Conservation (phyloP, 2,113 vertebrate genomes). For the Nipponia nippon region DNA sequence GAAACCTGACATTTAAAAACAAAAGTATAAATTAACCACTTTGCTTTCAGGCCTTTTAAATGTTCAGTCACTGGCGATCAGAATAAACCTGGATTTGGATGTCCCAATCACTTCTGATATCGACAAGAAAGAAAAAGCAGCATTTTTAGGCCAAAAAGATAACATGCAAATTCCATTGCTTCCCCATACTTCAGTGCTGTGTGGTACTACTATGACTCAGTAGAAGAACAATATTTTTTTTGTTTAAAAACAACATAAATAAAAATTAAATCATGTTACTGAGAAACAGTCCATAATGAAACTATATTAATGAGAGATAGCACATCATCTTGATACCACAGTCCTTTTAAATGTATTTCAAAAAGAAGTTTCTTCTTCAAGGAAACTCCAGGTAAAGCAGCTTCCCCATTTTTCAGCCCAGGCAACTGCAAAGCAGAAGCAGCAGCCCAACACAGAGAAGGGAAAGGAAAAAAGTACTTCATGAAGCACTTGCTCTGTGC, state of each 20-base stretch:
- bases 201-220: accelerated
- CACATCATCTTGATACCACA: neutral
- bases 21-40: neutral
- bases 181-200: neutral
- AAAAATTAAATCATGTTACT: neutral
- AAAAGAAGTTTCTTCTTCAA: neutral
- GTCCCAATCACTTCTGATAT: neutral
- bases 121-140: neutral
- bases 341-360: neutral
- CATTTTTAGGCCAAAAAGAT: neutral
- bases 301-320: neutral
- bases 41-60: neutral
- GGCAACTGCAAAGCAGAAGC: neutral
- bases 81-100: neutral
- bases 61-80: neutral
- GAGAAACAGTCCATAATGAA: neutral
- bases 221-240: neutral
- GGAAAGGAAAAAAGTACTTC: neutral
- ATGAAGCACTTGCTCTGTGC: neutral
- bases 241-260: neutral
- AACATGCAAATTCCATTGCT: neutral
- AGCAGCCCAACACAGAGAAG: neutral
- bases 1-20: conserved; percentile 56
- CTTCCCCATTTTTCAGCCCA: neutral
- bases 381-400: neutral